phyloP scores from a whole-genome alignment of 2,797 vertebrate species.

The Lepidocolaptes lacrymiger region DNA sequence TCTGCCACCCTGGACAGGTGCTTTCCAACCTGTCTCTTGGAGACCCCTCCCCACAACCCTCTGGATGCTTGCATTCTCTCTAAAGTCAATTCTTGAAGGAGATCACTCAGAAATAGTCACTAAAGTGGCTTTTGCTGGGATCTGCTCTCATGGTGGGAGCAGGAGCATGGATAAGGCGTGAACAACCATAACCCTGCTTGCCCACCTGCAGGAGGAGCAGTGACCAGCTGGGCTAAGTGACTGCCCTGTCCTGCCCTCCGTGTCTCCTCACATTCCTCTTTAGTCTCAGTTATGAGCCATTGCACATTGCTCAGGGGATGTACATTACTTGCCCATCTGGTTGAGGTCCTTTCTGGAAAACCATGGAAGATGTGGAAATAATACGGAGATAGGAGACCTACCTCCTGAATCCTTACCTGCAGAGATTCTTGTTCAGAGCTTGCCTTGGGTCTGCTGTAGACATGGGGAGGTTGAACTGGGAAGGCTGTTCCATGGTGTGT shows the following conservation, averaged over 20 bases:
- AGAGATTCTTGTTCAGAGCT: neutral
- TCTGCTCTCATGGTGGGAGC: rapidly evolving
- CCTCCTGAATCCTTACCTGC: neutral
- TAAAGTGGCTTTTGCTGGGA: neutral
- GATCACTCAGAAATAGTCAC: neutral
- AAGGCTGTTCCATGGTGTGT: neutral
- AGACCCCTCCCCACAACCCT: neutral
- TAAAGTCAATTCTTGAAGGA: neutral
- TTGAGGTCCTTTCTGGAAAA: neutral
- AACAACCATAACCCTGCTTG: neutral
- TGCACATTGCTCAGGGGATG: neutral
- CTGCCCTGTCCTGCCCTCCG: neutral
- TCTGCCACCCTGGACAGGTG: neutral
- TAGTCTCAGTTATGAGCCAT: neutral
- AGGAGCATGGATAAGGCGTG: neutral
- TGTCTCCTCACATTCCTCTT: neutral
- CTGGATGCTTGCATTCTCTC: neutral
- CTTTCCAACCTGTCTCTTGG: neutral
- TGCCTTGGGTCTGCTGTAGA: neutral
- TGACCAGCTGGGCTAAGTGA: neutral
- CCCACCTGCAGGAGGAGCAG: neutral
- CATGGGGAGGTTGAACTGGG: neutral
- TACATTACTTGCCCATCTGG: rapidly evolving
- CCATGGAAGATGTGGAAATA: neutral
- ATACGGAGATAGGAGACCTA: neutral